Evolutionary conservation across 2,797 vertebrate genomes (phyloP), one percentile per base, ranked within the genome.

Genomic region (Percopsis omiscomaycus): DNA sequence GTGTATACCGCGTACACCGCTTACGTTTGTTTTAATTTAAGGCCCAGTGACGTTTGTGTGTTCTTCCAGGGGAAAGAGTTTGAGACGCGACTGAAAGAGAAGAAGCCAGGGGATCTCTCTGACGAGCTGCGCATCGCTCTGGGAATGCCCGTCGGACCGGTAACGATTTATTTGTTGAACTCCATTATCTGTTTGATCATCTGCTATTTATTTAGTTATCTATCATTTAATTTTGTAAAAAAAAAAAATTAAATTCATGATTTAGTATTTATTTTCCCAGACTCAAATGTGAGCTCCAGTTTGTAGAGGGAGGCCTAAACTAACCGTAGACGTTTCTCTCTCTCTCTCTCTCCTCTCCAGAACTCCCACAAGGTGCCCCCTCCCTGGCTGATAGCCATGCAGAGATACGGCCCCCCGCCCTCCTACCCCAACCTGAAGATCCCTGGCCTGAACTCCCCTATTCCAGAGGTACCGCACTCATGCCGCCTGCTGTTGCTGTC

Each of bases 351-450:
- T 69, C 14, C 28, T 63, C 28, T 32, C 27, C 79, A 97, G 96
- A 98, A 96, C 9, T 93, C 95, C 2, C 95, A 97, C 89, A 97
- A 97, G 78, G 96, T 97, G 10, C 96, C 96, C 0, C 96, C 95
- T 5, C 96, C 96, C 0, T 97, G 96, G 96, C 78, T 98, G 75
- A 98, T 98, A 0, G 96, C 96, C 77, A 97, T 98, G 96, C 96
- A 98, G 90, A 81, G 95, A 64, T 98, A 97, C 0, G 95, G 96
- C 2, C 95, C 95, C 0, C 95, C 96, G 0, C 95, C 96, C 0
- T 97, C 95, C 0, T 98, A 98, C 78, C 96, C 96, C n/a, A 97
- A 95, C 75, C 92, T 98, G 47, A 97, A 96, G 86, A 97, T 98
- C 78, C 95, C 95, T 0, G 96, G 96, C 16, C 89, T 98, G 64